phyloP scores from a whole-genome alignment of 2,113 vertebrate species.

The Oceanites oceanicus region DNA sequence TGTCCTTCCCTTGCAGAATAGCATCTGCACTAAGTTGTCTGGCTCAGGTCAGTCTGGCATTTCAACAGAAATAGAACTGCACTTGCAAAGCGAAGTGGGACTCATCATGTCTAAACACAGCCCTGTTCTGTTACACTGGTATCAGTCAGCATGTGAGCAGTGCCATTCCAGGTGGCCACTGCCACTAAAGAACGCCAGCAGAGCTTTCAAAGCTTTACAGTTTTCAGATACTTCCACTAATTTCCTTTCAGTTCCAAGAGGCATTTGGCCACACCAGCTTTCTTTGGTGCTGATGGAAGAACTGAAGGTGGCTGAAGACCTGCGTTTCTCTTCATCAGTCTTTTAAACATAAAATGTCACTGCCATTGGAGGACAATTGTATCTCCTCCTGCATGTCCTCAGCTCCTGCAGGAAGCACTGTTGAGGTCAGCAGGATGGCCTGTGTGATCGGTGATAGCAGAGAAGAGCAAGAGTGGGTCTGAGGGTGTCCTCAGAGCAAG shows the following conservation, averaged over 20 bases:
- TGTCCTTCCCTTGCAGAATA: background rate
- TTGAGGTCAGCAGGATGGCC: background rate
- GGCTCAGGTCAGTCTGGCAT: background rate
- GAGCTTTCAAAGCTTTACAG: background rate
- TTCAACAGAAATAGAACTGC: background rate
- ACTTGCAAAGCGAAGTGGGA: background rate
- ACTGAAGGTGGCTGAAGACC: background rate
- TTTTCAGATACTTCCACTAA: background rate
- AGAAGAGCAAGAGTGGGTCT: background rate
- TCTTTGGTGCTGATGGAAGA: background rate
- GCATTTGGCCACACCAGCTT: background rate
- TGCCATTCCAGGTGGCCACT: background rate
- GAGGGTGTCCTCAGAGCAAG: background rate
- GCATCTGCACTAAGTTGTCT: background rate
- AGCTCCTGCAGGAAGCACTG: background rate
- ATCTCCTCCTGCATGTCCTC: background rate
- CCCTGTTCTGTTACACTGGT: background rate
- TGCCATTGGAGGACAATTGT: rapidly evolving
- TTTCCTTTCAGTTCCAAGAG: background rate
- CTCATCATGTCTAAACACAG: background rate
- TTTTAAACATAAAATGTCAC: background rate
- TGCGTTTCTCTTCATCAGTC: background rate
- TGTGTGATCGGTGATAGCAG: background rate
- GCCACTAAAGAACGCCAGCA: background rate
- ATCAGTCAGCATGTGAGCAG: background rate